phyloP scores from a whole-genome alignment of 2,797 vertebrate species.

The Acomys russatus region DNA sequence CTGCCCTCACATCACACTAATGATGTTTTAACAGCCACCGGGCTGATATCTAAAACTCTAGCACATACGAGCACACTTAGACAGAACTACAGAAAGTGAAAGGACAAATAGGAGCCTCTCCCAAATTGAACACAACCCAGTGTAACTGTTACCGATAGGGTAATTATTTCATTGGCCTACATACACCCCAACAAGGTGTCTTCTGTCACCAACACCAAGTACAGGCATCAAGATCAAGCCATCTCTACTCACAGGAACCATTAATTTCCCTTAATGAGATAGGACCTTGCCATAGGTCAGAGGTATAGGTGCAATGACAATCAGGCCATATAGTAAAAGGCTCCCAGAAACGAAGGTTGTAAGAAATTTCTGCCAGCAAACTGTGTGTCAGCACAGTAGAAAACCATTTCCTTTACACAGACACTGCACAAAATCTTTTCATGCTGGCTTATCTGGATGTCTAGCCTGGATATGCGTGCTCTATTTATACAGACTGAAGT shows the following conservation, averaged over 20 bases:
- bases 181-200: conserved; percentile 19
- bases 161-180: conserved; percentile 16
- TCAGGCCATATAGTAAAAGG: background rate
- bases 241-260: background rate
- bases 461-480: background rate
- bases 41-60: background rate
- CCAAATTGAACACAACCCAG: background rate
- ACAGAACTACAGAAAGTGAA: background rate
- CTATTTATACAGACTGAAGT: conserved; percentile 63
- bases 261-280: background rate
- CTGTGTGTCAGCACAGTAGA: background rate
- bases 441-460: background rate
- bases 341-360: background rate
- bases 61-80: background rate
- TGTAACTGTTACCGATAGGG: background rate
- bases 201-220: conserved; percentile 4
- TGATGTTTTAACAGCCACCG: background rate
- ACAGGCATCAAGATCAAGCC: background rate
- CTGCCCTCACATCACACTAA: background rate
- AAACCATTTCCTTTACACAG: conserved; percentile 41
- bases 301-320: background rate
- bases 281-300: background rate
- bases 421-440: background rate
- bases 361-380: background rate
- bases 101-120: background rate